Evolutionary conservation across 2,888 invertebrate genomes (phyloP), one percentile per base, ranked within the genome.

Genomic region (Blomia tropicalis): DNA sequence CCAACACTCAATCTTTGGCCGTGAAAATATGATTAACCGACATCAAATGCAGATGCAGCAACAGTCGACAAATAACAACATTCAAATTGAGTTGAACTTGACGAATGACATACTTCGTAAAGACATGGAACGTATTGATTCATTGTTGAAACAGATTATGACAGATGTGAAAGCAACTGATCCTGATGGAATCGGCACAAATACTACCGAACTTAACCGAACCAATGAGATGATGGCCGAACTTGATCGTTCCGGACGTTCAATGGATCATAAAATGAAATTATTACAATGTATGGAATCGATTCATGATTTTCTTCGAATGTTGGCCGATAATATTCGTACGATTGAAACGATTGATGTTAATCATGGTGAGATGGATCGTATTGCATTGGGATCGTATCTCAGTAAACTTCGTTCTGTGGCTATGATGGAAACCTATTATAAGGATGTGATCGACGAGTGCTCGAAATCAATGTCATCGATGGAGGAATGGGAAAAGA

Each of bases 181-280:
- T 14, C 51, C 22, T 25, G 22, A 14, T 47, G 7, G 11, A 11
- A 47, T 7, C 22, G 22, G 7, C 51, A n/a, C 7, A 11, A 47
- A 14, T 36, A 17, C 7, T 36, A 7, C 17, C 36, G 51, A 47
- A 27, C 7, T 27, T 7, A 27, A 47, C 7, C 7, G n/a, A 19
- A 47, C 51, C 22, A 27, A 14, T 22, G 51, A 22, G n/a, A 11
- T 47, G 51, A 47, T 47, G 7, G 22, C 22, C 51, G n/a, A 7
- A 7, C 14, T 47, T 7, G 22, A 7, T 22, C 7, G n/a, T 22
- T 25, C 22, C 7, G 51, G n/a, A 47, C 22, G 23, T 14, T 7
- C n/a, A n/a, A 47, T 47, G 51, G 51, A 27, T 47, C 14, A 27
- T n/a, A 47, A 47, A 47, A n/a, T 47, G 51, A 27, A 22, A 47